These are phyloP conservation scores for Tolmerus cingulatus DNA, from an alignment of 2,888 invertebrate species.

Conservation along the genomic window DNA sequence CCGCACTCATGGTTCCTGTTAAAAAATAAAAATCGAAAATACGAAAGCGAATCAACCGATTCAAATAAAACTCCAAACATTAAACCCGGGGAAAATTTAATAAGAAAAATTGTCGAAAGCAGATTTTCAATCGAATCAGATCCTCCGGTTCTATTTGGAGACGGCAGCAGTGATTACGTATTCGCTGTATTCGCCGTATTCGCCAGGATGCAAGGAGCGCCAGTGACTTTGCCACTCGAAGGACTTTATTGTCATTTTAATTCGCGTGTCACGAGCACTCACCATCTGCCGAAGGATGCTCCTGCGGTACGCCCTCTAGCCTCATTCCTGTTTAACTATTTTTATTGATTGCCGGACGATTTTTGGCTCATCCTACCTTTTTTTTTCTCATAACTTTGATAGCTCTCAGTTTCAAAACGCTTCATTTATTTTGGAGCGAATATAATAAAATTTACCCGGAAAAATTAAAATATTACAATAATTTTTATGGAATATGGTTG, in stretches of 20 bases:
- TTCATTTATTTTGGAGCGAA: no score
- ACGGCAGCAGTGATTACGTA: conserved; percentile 44
- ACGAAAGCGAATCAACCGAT: neutral
- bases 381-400: neutral
- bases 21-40: neutral
- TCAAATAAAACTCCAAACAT: conserved; percentile 36
- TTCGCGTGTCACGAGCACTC: conserved; percentile 48
- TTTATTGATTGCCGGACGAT: neutral
- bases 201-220: conserved; percentile 19
- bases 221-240: conserved; percentile 46
- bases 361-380: neutral
- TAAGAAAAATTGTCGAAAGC: conserved; percentile 49
- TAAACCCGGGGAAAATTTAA: conserved; percentile 41
- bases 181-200: conserved; percentile 39
- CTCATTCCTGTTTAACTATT: neutral
- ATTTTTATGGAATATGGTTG: no score
- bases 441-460: no score
- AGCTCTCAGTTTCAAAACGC: no score
- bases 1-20: neutral
- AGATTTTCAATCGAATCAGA: conserved; percentile 43
- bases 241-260: conserved; percentile 50
- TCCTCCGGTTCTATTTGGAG: conserved; percentile 14
- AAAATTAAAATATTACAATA: no score
- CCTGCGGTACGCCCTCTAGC: neutral
- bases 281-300: conserved; percentile 1